These are phyloP conservation scores for Anastatus disparis DNA, from an alignment of 1,140 invertebrate genomes.

Conservation along the genomic window DNA sequence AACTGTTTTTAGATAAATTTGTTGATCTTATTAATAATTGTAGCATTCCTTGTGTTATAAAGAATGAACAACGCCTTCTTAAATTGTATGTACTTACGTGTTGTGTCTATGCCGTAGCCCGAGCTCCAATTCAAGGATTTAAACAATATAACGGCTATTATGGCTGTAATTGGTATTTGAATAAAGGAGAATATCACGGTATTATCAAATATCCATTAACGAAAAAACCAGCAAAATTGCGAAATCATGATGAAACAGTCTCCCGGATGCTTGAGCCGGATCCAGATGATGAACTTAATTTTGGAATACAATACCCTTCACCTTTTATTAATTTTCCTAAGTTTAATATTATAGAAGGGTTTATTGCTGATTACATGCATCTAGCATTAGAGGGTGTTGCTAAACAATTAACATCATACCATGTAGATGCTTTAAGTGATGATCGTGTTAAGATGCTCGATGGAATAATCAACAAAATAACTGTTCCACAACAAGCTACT, in stretches of 20 bases:
- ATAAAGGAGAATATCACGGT: too few species aligned
- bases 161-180: too few species aligned
- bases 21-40: background rate
- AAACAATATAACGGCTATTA: too few species aligned
- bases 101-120: too few species aligned
- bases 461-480: slow-evolving; percentile 7
- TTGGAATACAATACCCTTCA: slow-evolving; percentile 7
- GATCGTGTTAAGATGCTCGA: slow-evolving; percentile 26
- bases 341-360: slow-evolving; percentile 29
- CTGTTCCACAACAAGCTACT: slow-evolving; percentile 28
- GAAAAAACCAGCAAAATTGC: too few species aligned
- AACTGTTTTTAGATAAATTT: background rate
- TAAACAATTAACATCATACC: background rate
- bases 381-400: background rate
- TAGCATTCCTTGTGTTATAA: background rate
- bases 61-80: too few species aligned
- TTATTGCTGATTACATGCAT: slow-evolving; percentile 25
- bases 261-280: too few species aligned
- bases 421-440: background rate
- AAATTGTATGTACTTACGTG: too few species aligned
- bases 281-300: too few species aligned
- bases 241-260: too few species aligned
- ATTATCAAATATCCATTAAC: too few species aligned
- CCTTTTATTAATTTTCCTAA: slow-evolving; percentile 6
- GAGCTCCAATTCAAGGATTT: too few species aligned